Conservation (phyloP, 2,888 invertebrate species). For the Cynaeus angustus region DNA sequence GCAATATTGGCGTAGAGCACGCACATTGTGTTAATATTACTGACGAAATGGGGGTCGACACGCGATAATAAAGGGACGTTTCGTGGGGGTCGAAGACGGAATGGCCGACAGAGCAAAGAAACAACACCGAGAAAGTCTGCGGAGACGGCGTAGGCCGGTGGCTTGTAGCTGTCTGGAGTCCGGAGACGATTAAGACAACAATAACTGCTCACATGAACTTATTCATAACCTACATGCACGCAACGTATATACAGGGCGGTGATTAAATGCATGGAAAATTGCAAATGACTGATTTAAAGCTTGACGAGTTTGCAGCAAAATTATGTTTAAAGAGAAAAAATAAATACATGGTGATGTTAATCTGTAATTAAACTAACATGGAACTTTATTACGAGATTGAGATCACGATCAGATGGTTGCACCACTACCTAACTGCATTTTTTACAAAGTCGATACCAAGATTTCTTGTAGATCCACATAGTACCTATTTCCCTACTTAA, state of each 20-base stretch:
- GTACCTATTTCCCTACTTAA: too few relatives aligned
- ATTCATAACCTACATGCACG: slow-evolving; percentile 38
- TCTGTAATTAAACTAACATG: too few relatives aligned
- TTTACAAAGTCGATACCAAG: too few relatives aligned
- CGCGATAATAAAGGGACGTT: slow-evolving; percentile 52
- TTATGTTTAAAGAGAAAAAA: too few relatives aligned
- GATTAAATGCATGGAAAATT: too few relatives aligned
- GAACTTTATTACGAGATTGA: too few relatives aligned
- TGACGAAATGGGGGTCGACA: slow-evolving; percentile 51
- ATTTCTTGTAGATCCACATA: too few relatives aligned
- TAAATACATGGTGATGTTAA: too few relatives aligned
- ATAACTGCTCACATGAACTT: slow-evolving; percentile 12
- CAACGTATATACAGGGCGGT: slow-evolving; percentile 1
- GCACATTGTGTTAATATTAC: slow-evolving; percentile 48
- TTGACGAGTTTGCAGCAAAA: too few relatives aligned
- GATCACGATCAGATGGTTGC: too few relatives aligned
- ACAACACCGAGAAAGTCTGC: slow-evolving; percentile 33
- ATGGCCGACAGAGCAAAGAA: slow-evolving; percentile 44
- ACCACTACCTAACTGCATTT: too few relatives aligned
- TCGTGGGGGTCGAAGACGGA: slow-evolving; percentile 45
- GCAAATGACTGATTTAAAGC: too few relatives aligned
- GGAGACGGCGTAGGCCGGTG: slow-evolving; percentile 52
- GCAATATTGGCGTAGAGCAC: slow-evolving; percentile 53
- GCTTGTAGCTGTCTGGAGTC: slow-evolving; percentile 49
- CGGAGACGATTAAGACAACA: slow-evolving; percentile 54